phyloP scores from a whole-genome alignment of 2,113 vertebrate genomes.

The Potamarius usumacintae region DNA sequence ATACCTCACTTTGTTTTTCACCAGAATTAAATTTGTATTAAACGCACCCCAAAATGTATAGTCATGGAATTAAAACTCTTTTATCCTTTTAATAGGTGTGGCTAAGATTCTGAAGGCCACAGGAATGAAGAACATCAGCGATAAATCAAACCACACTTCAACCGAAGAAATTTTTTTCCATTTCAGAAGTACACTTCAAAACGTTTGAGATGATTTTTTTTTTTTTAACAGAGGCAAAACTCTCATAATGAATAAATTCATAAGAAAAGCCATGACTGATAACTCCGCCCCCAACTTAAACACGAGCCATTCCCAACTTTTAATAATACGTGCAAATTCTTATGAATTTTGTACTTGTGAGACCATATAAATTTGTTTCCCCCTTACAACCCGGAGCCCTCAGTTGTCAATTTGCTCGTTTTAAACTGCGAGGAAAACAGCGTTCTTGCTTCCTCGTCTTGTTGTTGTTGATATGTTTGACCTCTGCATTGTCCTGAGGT shows the following conservation, averaged over 20 bases:
- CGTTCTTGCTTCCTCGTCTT: slow-evolving; percentile 71
- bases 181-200: slow-evolving; percentile 67
- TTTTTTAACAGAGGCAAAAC: not conserved
- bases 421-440: slow-evolving; percentile 68
- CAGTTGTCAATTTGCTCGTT: slow-evolving; percentile 62
- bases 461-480: slow-evolving; percentile 63
- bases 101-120: slow-evolving; percentile 58
- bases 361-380: not conserved
- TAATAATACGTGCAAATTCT: slow-evolving; percentile 54
- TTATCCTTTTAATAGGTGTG: not conserved
- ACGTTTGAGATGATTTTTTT: slow-evolving; percentile 49
- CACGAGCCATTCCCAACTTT: not conserved
- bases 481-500: slow-evolving; percentile 68
- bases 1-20: no score
- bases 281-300: not conserved
- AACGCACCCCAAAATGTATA: not conserved
- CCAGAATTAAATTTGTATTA: not conserved
- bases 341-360: not conserved
- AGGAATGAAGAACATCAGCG: slow-evolving; percentile 64
- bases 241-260: not conserved
- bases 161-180: slow-evolving; percentile 51
- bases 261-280: not conserved
- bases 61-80: not conserved
- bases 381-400: slow-evolving; percentile 60
- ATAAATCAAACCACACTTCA: slow-evolving; percentile 49